phyloP scores from a whole-genome alignment of 2,113 vertebrate species.

The Centrocercus urophasianus region DNA sequence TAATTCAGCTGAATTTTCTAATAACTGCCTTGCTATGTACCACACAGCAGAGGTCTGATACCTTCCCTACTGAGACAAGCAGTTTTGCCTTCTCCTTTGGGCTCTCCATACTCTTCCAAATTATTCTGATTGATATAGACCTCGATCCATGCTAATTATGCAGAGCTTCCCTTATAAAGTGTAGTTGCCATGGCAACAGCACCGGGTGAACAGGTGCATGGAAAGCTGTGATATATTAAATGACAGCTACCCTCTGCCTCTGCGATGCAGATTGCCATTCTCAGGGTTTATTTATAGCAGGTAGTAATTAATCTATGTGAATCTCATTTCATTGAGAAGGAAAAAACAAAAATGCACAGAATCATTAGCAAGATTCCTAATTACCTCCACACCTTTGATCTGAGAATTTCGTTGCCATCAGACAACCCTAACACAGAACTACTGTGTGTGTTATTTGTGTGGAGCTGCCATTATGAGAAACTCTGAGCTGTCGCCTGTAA shows the following conservation, averaged over 20 bases:
- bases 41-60: conserved; percentile 67
- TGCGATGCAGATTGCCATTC: conserved; percentile 69
- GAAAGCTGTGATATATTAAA: conserved; percentile 82
- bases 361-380: conserved; percentile 78
- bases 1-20: conserved; percentile 63
- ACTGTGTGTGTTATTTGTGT: conserved; percentile 38
- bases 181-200: conserved; percentile 77
- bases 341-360: conserved; percentile 19
- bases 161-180: conserved; percentile 78
- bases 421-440: conserved; percentile 30
- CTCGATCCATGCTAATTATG: conserved; percentile 81
- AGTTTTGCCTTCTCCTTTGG: conserved; percentile 77
- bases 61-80: conserved; percentile 75
- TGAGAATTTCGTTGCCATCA: conserved; percentile 49
- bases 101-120: conserved; percentile 77
- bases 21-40: conserved; percentile 74
- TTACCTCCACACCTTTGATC: conserved; percentile 73
- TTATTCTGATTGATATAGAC: conserved; percentile 85
- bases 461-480: not conserved
- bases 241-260: conserved; percentile 81
- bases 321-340: conserved; percentile 70
- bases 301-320: conserved; percentile 82
- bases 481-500: rapidly evolving
- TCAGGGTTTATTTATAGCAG: conserved; percentile 82
- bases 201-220: conserved; percentile 76